Base-by-base conservation (phyloP, 2,888 invertebrate species). In the Drosophila setosimentum region DNA sequence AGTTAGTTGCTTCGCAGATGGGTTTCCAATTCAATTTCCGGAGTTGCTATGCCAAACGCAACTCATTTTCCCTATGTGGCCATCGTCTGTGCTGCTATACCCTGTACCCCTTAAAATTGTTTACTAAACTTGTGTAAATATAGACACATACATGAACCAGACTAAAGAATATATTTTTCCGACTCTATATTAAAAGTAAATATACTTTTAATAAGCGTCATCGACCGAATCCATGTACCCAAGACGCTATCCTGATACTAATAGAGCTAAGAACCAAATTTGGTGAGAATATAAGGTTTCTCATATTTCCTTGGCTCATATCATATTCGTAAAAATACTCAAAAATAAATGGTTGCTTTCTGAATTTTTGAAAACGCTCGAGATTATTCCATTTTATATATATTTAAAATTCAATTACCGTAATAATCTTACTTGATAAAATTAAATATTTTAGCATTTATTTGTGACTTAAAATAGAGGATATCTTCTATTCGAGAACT, bases 1-100 rank as follows among this genome's bases (percentile, higher is more conserved):
- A 66, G 73, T 68, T 81, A 83, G 71, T 74, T 87, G 82, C 73
- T 62, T 57, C 69, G 60, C 77, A 79, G 82, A 89, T 89, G 84
- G 71, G 87, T 68, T 84, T 49, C 51, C 68, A 70, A 74, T 71
- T 82, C 73, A 58, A 54, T 54, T 32, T 37, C 21, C 5, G 21
- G 8, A 64, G 55, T 51, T 42, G 37, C 42, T 24, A 37, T 32
- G 65, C 70, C 67, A 73, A 81, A 87, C 80, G 73, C 73, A 86
- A 76, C 80, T 77, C 77, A 82, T 74, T 78, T 78, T 72, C 66
- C 50, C 71, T 64, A 73, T 78, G 71, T 79, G 57, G 50, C 45
- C 48, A 54, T 53, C 64, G 57, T 60, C 54, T 16, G 16, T 45
- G 4, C 16, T 16, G 45, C 8, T 45, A 8, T 45, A 21, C 21